Evolutionary conservation across 2,113 vertebrate genomes (phyloP).

Genomic region (Muntiacus reevesi): DNA sequence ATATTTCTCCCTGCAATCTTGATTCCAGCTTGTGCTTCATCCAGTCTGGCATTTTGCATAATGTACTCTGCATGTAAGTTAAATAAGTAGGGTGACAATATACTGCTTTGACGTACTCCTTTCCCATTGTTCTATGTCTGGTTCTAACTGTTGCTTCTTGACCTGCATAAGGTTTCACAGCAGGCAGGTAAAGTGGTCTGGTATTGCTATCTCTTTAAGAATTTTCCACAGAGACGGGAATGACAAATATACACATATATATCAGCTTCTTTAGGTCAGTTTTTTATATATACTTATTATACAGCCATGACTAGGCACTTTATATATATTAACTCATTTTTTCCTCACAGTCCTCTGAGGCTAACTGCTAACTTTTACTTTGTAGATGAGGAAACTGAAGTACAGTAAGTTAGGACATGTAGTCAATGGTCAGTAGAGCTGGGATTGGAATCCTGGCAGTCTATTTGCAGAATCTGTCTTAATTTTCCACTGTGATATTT

Average conservation of each 20-base stretch:
- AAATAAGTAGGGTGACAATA: too few relatives aligned
- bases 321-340: neutral
- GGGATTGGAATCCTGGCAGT: neutral
- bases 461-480: neutral
- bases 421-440: neutral
- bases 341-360: neutral
- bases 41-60: too few relatives aligned
- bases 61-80: too few relatives aligned
- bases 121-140: too few relatives aligned
- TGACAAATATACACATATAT: neutral
- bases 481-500: neutral
- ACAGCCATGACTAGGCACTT: neutral
- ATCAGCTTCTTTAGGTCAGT: neutral
- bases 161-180: too few relatives aligned
- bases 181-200: too few relatives aligned
- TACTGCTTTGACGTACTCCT: too few relatives aligned
- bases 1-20: too few relatives aligned
- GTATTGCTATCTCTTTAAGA: too few relatives aligned
- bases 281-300: neutral
- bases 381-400: neutral
- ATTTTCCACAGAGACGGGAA: too few relatives aligned
- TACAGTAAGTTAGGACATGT: neutral
- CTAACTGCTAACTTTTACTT: neutral
- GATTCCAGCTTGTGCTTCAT: too few relatives aligned
- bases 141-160: too few relatives aligned